A percentile compares a stretch with the other conserved stretches of the same genome.
phyloP scores from a whole-genome alignment of 2,888 invertebrate genomes.

The Meandrusa payeni region DNA sequence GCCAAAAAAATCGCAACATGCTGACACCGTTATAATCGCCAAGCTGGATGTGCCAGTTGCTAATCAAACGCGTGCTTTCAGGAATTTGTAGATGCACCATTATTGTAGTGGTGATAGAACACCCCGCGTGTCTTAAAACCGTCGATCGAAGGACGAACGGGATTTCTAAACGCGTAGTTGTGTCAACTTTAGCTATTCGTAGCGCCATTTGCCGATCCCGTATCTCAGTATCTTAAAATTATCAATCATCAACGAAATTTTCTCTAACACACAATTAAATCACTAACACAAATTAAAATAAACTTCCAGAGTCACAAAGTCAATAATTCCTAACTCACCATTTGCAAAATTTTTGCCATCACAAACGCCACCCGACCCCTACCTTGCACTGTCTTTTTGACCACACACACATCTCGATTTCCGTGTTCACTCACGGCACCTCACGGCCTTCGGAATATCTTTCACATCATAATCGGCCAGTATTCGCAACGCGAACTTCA shows the following conservation, averaged over 20 bases:
- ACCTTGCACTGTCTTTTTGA: conserved; percentile 86
- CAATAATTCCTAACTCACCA: conserved; percentile 85
- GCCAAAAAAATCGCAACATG: conserved; percentile 82
- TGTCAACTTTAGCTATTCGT: conserved; percentile 79
- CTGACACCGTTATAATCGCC: conserved; percentile 82
- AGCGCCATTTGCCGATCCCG: conserved; percentile 79
- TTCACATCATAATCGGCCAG: conserved; percentile 83
- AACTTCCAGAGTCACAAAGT: conserved; percentile 55
- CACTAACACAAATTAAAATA: conserved; percentile 66
- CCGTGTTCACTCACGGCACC: conserved; percentile 76
- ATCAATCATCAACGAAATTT: conserved; percentile 68
- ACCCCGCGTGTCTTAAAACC: conserved; percentile 66
- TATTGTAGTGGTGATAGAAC: conserved; percentile 67
- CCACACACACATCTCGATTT: conserved; percentile 82
- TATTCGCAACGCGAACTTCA: conserved; percentile 82
- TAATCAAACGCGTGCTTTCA: conserved; percentile 64
- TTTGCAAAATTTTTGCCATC: conserved; percentile 89
- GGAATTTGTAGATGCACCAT: conserved; percentile 71
- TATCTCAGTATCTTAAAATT: conserved; percentile 71
- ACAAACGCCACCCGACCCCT: conserved; percentile 89
- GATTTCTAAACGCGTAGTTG: conserved; percentile 79
- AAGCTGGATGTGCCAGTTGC: conserved; percentile 80
- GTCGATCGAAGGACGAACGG: conserved; percentile 62
- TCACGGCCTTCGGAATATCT: conserved; percentile 84
- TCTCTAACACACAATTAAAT: conserved; percentile 58